Percentiles rank a stretch among this genome's conserved stretches.
Conservation (phyloP, 2,797 vertebrate species). For the Pantherophis alleghaniensis region DNA sequence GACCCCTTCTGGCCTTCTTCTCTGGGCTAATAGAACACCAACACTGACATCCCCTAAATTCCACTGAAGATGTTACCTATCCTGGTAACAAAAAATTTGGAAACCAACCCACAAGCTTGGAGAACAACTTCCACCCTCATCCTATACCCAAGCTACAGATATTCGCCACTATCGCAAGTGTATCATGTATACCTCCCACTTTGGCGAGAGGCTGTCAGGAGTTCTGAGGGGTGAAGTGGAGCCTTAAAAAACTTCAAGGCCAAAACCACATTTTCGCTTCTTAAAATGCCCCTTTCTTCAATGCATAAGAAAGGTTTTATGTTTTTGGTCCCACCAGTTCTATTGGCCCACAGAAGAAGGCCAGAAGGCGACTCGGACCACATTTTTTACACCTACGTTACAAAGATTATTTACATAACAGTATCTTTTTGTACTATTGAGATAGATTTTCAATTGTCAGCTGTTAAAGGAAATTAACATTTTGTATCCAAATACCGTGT, state of each 20-base stretch:
- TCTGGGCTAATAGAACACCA: not conserved
- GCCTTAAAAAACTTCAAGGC: not conserved
- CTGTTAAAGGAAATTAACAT: not conserved
- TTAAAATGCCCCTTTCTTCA: not conserved
- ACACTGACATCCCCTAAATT: not conserved
- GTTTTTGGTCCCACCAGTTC: not conserved
- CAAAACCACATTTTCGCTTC: not conserved
- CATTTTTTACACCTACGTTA: not conserved
- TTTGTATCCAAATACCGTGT: not conserved
- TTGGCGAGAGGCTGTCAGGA: not conserved
- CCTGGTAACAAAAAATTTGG: not conserved
- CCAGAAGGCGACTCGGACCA: not conserved
- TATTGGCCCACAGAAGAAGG: not conserved
- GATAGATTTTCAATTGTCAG: not conserved
- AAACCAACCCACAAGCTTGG: not conserved
- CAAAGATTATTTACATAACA: not conserved
- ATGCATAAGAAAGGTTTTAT: not conserved
- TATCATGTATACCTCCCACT: not conserved
- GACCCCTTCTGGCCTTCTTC: not conserved
- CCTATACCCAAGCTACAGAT: not conserved
- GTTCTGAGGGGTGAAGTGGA: not conserved
- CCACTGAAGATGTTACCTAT: not conserved
- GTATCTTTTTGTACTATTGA: not conserved
- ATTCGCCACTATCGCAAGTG: not conserved
- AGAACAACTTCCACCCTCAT: not conserved